phyloP scores from a whole-genome alignment of 2,888 invertebrate species.

The Eretmocerus hayati region DNA sequence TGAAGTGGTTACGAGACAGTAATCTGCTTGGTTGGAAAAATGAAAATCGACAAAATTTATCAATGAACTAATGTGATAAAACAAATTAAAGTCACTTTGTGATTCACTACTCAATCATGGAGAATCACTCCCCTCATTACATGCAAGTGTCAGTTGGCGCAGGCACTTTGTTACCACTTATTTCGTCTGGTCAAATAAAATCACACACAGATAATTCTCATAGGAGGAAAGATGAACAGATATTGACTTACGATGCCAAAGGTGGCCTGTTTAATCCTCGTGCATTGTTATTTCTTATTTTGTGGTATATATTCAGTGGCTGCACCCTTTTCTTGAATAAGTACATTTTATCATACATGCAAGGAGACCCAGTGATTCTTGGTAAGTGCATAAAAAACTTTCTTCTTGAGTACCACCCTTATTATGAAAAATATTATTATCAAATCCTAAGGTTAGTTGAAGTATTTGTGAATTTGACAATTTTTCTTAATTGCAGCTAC shows the following conservation, averaged over 20 bases:
- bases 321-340: constrained; percentile 72
- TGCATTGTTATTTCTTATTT: constrained; percentile 55
- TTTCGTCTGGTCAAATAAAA: constrained; percentile 31
- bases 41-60: too few species aligned
- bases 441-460: constrained; percentile 3
- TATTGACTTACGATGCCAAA: constrained; percentile 35
- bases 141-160: constrained; percentile 32
- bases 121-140: constrained; percentile 35
- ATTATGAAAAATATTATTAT: constrained; percentile 1
- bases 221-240: constrained; percentile 31
- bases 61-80: too few species aligned
- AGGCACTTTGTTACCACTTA: constrained; percentile 29
- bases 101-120: too few species aligned
- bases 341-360: constrained; percentile 64
- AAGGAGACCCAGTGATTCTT: constrained; percentile 66
- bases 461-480: not conserved
- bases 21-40: too few species aligned
- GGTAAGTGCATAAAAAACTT: constrained; percentile 47
- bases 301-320: constrained; percentile 74
- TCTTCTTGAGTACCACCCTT: constrained; percentile 2
- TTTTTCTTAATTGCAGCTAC: constrained; percentile 51
- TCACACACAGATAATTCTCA: constrained; percentile 26
- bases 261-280: constrained; percentile 55
- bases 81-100: too few species aligned
- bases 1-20: too few species aligned